phyloP scores from a whole-genome alignment of 2,888 invertebrate species.

The Dynastes grantii region DNA sequence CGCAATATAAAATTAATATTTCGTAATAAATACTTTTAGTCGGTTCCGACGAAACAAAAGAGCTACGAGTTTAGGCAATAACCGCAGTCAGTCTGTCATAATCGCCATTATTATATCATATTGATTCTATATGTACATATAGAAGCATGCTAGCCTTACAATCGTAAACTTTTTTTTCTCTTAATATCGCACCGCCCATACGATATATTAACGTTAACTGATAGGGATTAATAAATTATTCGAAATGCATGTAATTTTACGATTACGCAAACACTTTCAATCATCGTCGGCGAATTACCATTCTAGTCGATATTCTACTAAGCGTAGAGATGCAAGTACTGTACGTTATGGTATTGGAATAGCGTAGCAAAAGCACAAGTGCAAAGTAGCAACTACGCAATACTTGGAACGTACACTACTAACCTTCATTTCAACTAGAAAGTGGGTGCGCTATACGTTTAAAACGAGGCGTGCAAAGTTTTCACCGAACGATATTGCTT shows the following conservation, averaged over 20 bases:
- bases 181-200: slow-evolving; percentile 3
- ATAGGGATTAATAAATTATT: slow-evolving; percentile 18
- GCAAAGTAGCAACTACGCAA: slow-evolving; percentile 57
- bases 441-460: slow-evolving; percentile 65
- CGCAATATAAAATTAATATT: background rate
- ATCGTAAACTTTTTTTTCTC: background rate
- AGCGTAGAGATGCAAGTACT: background rate
- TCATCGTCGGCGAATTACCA: slow-evolving; percentile 6
- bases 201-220: slow-evolving; percentile 15
- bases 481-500: slow-evolving; percentile 29
- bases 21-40: slow-evolving; percentile 1
- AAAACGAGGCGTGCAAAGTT: slow-evolving; percentile 63
- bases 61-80: slow-evolving; percentile 4
- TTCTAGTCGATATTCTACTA: background rate
- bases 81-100: background rate
- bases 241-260: slow-evolving; percentile 17
- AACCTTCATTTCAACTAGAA: slow-evolving; percentile 59
- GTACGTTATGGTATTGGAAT: background rate
- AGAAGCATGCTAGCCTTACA: background rate
- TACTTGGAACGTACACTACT: slow-evolving; percentile 52
- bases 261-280: slow-evolving; percentile 14
- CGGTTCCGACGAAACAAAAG: slow-evolving; percentile 3
- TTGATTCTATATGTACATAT: background rate
- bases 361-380: slow-evolving; percentile 60
- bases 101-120: background rate